Percentiles rank a stretch among this genome's conserved stretches.
phyloP scores from a whole-genome alignment of 2,113 vertebrate species.

The Otis tarda region DNA sequence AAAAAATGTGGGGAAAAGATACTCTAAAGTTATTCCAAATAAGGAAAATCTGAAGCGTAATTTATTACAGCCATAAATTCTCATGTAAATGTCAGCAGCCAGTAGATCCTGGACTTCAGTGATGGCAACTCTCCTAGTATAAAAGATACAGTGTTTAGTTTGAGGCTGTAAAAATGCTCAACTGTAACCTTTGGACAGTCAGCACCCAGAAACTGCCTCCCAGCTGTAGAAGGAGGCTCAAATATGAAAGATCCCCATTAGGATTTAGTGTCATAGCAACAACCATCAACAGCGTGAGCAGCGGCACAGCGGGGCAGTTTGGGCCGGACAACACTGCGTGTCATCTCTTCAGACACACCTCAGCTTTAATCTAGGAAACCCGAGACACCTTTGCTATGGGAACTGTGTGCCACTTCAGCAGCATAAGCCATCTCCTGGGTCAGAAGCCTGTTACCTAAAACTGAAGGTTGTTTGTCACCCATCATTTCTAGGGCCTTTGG shows the following conservation, averaged over 20 bases:
- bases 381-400: not conserved
- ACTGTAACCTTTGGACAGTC: not conserved
- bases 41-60: slow-evolving; percentile 24
- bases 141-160: slow-evolving; percentile 30
- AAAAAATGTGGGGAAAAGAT: not conserved
- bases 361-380: not conserved
- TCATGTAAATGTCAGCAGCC: slow-evolving; percentile 43
- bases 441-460: not conserved
- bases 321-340: fast-evolving
- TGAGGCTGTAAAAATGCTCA: slow-evolving; percentile 9
- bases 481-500: not conserved
- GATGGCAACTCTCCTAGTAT: slow-evolving; percentile 13
- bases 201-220: not conserved
- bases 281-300: not conserved
- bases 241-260: not conserved
- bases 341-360: fast-evolving
- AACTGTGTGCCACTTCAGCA: fast-evolving
- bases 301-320: fast-evolving
- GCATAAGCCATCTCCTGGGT: not conserved
- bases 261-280: not conserved
- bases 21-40: slow-evolving; percentile 30
- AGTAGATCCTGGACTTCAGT: not conserved
- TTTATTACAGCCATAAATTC: slow-evolving; percentile 42
- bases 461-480: not conserved
- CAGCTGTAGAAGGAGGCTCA: not conserved